Base-by-base conservation (phyloP, 2,797 vertebrate genomes). In the Lepilemur septentrionalis region DNA sequence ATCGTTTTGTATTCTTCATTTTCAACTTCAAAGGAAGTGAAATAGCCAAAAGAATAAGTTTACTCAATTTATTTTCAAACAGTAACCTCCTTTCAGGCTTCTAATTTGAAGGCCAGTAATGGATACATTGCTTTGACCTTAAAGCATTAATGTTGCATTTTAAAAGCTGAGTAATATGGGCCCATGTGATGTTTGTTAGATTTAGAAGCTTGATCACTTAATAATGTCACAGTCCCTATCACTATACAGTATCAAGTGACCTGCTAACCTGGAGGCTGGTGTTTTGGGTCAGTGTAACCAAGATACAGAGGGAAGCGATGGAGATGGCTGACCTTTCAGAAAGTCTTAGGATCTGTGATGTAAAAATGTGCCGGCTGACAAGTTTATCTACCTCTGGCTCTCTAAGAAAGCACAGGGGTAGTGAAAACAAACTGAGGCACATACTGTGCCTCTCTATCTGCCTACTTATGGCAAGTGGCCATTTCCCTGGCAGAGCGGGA, bases 101-200 rank as follows among this genome's bases (percentile, higher is more conserved):
- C 9, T 80, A 65, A 70, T 61, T 75, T 57, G 73, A 90, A 95
- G 25, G 4, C 43, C 28, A 75, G 95, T 93, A 97, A 97, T 89
- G 72, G 95, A 96, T 93, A 92, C 50, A 46, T 17, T 48, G 61
- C 57, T 91, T 70, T 95, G 85, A 96, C 88, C 96, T 89, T 83
- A 70, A 30, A 32, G 25, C 81, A 93, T 97, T 94, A 97, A 80
- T 93, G 84, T 92, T 97, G 78, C 65, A 96, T 96, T 95, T 96
- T 94, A 69, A 82, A 96, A 92, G 78, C 70, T 48, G 67, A 46
- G 43, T 82, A 61, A 92, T 38, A 32, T 65, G 78, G 86, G 67
- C 46, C 52, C 78, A 32, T 65, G 84, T 50, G 69, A 59, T 30
- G 80, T 85, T 57, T 96, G 72, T 89, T 86, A 79, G 38, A 86